Conservation (phyloP, 1,140 invertebrate species). For the Mamestra configurata region DNA sequence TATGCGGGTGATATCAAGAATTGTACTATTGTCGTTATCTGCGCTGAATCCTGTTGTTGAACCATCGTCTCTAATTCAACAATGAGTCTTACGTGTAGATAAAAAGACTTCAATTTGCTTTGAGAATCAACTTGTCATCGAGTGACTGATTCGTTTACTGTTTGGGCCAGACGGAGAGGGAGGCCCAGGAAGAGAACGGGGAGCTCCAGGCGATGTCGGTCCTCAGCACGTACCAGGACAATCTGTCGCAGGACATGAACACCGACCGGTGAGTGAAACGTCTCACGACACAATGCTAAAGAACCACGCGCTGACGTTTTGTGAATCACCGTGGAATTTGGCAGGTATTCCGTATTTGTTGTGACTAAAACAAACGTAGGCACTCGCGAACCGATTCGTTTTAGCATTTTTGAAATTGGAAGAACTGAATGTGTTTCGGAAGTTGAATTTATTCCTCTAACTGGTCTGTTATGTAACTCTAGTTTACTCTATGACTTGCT, state of each 20-base stretch:
- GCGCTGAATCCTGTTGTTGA: conserved; percentile 5
- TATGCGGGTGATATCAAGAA: conserved; percentile 53
- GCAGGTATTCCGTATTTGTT: conserved; percentile 29
- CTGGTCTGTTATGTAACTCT: neutral
- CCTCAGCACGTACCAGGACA: conserved; percentile 85
- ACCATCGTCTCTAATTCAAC: conserved; percentile 15
- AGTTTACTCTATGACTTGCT: neutral
- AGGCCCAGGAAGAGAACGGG: conserved; percentile 74
- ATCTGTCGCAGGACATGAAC: conserved; percentile 87
- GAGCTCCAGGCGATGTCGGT: conserved; percentile 86
- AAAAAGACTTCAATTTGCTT: conserved; percentile 21
- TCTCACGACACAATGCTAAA: conserved; percentile 28
- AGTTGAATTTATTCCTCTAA: neutral
- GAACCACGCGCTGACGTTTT: conserved; percentile 24
- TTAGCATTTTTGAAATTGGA: conserved; percentile 4
- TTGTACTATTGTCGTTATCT: conserved; percentile 40
- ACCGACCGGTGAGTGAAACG: conserved; percentile 84
- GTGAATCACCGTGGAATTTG: conserved; percentile 28
- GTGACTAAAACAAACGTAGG: conserved; percentile 31
- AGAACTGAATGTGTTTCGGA: neutral
- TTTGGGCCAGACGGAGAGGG: conserved; percentile 80
- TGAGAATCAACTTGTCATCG: conserved; percentile 16
- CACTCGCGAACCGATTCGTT: neutral
- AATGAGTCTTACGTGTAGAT: conserved; percentile 36
- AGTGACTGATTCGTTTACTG: conserved; percentile 54